phyloP scores from a whole-genome alignment of 2,888 invertebrate species.

The Acanthosoma haemorrhoidale region DNA sequence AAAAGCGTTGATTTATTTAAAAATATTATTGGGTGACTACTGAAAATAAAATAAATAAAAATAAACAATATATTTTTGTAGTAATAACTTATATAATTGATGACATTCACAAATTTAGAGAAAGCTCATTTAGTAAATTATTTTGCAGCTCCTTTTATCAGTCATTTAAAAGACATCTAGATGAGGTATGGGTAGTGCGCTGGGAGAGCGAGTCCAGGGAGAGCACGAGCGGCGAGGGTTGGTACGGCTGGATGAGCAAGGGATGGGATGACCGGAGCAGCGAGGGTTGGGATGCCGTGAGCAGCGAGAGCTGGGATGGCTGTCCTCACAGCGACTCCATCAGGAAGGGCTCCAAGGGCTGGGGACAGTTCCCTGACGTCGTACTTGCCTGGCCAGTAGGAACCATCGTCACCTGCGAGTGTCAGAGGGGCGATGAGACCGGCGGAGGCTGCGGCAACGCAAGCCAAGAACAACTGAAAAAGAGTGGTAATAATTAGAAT shows the following conservation, averaged over 20 bases:
- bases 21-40: too few species aligned
- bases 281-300: neutral
- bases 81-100: too few species aligned
- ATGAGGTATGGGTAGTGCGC: neutral
- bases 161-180: too few species aligned
- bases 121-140: too few species aligned
- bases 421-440: neutral
- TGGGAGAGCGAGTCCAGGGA: neutral
- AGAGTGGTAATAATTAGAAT: too few species aligned
- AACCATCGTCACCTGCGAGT: neutral
- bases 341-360: neutral
- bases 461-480: neutral
- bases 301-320: neutral
- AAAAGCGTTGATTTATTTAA: too few species aligned
- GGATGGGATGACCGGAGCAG: neutral
- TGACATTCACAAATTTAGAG: too few species aligned
- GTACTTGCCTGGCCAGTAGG: slow-evolving; percentile 12
- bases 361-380: slow-evolving; percentile 2
- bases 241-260: neutral
- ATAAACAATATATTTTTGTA: too few species aligned
- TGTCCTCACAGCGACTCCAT: neutral
- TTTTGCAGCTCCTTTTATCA: too few species aligned
- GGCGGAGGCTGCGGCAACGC: neutral
- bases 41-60: too few species aligned
- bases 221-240: neutral